These are phyloP conservation scores for Zeuzera pyrina DNA, from an alignment of 2,888 invertebrate species.

Conservation along the genomic window DNA sequence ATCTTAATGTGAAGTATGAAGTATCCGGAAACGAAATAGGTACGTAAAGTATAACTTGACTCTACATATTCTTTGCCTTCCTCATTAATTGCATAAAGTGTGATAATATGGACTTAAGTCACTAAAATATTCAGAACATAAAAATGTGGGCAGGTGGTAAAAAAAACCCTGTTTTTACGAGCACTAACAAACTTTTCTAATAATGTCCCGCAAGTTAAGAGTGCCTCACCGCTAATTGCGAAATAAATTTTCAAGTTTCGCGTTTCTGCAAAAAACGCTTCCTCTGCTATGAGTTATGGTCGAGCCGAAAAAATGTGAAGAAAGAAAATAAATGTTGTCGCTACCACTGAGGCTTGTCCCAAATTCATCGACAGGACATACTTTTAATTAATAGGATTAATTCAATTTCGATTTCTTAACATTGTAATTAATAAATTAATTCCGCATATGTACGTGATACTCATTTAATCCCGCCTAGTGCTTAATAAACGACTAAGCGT, in stretches of 20 bases:
- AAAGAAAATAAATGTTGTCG: constrained; percentile 17
- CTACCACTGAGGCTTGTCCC: constrained; percentile 1
- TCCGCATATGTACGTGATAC: constrained; percentile 10
- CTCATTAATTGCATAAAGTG: no score
- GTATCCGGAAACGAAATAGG: no score
- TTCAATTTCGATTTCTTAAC: not conserved
- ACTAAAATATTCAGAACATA: constrained; percentile 1
- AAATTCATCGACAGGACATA: not conserved
- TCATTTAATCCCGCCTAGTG: no score
- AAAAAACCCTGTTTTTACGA: constrained; percentile 57
- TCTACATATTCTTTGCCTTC: no score
- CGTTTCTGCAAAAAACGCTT: constrained; percentile 55
- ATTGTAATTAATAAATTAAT: no score
- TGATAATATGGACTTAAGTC: no score
- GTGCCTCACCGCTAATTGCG: constrained; percentile 62
- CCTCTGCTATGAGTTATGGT: constrained; percentile 48
- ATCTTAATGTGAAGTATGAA: no score
- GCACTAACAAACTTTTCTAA: constrained; percentile 67
- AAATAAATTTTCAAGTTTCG: constrained; percentile 68
- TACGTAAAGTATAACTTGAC: no score
- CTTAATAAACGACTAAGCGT: no score
- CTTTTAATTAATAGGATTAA: constrained; percentile 17
- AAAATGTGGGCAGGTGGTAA: constrained; percentile 40
- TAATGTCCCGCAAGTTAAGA: constrained; percentile 59
- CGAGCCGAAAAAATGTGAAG: constrained; percentile 38